Evolutionary conservation across 2,113 vertebrate species (phyloP).

Genomic region (Ursus arctos): DNA sequence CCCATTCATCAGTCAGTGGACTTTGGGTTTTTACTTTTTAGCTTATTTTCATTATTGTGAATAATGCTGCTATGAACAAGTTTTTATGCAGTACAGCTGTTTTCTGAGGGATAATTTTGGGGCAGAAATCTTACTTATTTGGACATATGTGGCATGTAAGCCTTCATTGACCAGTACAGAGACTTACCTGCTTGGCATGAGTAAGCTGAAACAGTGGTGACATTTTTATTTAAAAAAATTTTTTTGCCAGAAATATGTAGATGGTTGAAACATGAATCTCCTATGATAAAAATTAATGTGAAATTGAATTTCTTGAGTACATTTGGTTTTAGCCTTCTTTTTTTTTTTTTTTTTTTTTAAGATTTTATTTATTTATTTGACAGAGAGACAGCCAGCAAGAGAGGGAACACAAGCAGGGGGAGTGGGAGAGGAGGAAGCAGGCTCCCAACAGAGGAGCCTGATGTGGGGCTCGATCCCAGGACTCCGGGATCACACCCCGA

Average conservation of each 20-base stretch:
- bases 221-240: neutral
- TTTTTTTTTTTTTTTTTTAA: too few relatives aligned
- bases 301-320: neutral
- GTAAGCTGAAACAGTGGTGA: neutral
- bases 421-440: too few relatives aligned
- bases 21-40: neutral
- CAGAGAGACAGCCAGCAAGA: too few relatives aligned
- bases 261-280: neutral
- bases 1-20: neutral
- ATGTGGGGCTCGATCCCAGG: too few relatives aligned
- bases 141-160: neutral
- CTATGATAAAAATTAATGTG: constrained; percentile 38
- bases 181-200: neutral
- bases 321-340: too few relatives aligned
- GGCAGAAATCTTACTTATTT: neutral
- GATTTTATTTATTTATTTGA: too few relatives aligned
- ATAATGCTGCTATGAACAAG: neutral
- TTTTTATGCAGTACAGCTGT: neutral
- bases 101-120: neutral
- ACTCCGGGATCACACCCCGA: too few relatives aligned
- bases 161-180: neutral
- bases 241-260: neutral
- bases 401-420: too few relatives aligned
- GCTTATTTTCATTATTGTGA: neutral
- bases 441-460: too few relatives aligned